phyloP scores from a whole-genome alignment of 2,888 invertebrate species.

The Cistogaster globosa region DNA sequence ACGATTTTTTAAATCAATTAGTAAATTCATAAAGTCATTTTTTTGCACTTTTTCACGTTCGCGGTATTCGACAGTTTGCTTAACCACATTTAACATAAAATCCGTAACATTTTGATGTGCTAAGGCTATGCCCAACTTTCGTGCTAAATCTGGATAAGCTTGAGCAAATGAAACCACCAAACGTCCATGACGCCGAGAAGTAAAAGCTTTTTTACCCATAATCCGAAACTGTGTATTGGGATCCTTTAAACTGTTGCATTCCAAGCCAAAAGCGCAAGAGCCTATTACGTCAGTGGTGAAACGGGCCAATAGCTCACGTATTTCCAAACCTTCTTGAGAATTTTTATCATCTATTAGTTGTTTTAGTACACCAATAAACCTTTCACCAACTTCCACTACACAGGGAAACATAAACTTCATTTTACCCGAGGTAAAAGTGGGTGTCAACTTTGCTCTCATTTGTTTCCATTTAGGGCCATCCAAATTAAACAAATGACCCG shows the following conservation, averaged over 20 bases:
- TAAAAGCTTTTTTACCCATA: constrained; percentile 76
- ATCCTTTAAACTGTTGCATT: constrained; percentile 82
- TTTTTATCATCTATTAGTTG: constrained; percentile 61
- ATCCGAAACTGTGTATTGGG: constrained; percentile 80
- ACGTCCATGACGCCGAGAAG: constrained; percentile 72
- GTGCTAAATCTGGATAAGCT: constrained; percentile 74
- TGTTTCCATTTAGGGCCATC: constrained; percentile 83
- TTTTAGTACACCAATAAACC: constrained; percentile 75
- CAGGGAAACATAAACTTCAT: constrained; percentile 84
- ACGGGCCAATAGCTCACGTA: constrained; percentile 82
- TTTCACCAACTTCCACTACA: constrained; percentile 79
- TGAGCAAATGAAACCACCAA: constrained; percentile 72
- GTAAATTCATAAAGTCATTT: constrained; percentile 84
- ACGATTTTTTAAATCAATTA: constrained; percentile 83
- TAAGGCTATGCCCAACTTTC: constrained; percentile 74
- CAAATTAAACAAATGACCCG: constrained; percentile 80
- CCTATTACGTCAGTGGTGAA: constrained; percentile 84
- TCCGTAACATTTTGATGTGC: constrained; percentile 75
- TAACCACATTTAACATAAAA: constrained; percentile 79
- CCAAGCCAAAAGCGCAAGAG: constrained; percentile 83
- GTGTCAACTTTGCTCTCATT: constrained; percentile 83
- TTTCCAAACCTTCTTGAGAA: constrained; percentile 76
- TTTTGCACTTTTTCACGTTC: constrained; percentile 80
- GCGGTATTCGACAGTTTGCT: constrained; percentile 81
- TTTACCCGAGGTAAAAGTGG: constrained; percentile 84